These are phyloP conservation scores for Drosophila barbarae DNA, from an alignment of 2,888 invertebrate species.

Conservation along the genomic window DNA sequence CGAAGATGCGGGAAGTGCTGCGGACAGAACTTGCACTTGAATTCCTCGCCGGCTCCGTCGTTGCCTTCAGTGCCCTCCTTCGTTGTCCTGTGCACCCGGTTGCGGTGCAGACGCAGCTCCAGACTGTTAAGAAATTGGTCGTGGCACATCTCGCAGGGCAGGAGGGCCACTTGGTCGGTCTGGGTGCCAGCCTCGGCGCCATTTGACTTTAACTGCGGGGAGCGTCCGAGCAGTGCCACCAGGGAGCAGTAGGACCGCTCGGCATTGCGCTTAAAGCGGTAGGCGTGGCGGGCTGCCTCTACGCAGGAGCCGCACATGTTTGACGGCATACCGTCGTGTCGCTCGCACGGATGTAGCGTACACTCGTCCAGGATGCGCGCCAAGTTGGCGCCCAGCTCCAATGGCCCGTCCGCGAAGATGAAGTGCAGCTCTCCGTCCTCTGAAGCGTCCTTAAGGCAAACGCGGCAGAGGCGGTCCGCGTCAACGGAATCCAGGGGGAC, in stretches of 20 bases:
- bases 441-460: conserved; percentile 71
- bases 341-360: conserved; percentile 77
- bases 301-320: conserved; percentile 77
- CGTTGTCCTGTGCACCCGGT: conserved; percentile 50
- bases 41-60: conserved; percentile 34
- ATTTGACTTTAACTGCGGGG: conserved; percentile 32
- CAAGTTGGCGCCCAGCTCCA: conserved; percentile 61
- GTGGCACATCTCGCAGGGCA: conserved; percentile 77
- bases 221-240: conserved; percentile 62
- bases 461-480: conserved; percentile 75
- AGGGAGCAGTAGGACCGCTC: conserved; percentile 76
- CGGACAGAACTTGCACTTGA: conserved; percentile 79
- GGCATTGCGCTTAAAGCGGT: conserved; percentile 76
- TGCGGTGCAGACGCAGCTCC: conserved; percentile 69
- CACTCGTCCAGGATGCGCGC: conserved; percentile 76
- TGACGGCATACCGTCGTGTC: conserved; percentile 77
- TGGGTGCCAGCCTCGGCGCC: conserved; percentile 66
- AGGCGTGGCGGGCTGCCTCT: conserved; percentile 72
- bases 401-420: conserved; percentile 72
- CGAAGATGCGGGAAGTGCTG: conserved; percentile 79
- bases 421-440: conserved; percentile 58
- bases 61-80: conserved; percentile 10
- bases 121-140: conserved; percentile 69
- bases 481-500: conserved; percentile 48
- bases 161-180: conserved; percentile 71